These are phyloP conservation scores for Misgurnus anguillicaudatus DNA, from an alignment of 2,113 vertebrate genomes.

Conservation along the genomic window DNA sequence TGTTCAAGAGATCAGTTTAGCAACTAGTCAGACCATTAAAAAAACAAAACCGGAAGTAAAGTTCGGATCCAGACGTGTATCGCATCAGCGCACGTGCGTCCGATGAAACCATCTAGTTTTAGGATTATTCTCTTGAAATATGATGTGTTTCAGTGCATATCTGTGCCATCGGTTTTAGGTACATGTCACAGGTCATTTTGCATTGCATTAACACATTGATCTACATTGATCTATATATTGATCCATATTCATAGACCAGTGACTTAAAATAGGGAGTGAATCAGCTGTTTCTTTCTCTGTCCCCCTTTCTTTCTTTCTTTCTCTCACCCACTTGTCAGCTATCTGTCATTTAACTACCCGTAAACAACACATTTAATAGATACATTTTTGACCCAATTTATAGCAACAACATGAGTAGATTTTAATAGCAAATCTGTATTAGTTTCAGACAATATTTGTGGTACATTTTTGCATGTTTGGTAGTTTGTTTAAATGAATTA, in stretches of 20 bases:
- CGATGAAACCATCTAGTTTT: no score
- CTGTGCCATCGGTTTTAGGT: not conserved
- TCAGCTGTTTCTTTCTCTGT: not conserved
- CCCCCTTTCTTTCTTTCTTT: no score
- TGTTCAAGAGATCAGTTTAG: no score
- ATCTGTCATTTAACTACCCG: not conserved
- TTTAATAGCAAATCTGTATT: not conserved
- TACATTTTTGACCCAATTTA: not conserved
- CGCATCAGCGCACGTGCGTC: no score
- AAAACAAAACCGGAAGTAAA: no score
- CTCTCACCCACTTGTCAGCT: not conserved
- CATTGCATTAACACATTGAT: no score
- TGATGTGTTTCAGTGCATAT: slow-evolving; percentile 1
- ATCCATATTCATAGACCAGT: not conserved
- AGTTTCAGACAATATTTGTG: not conserved
- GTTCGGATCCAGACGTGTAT: no score
- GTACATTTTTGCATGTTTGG: not conserved
- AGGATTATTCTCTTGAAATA: no score
- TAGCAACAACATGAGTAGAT: not conserved
- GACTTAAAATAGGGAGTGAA: not conserved
- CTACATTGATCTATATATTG: not conserved
- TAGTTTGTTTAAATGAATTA: not conserved
- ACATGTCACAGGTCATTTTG: not conserved
- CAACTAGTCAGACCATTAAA: no score
- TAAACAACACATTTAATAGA: not conserved